Base-by-base conservation (phyloP, 2,888 invertebrate genomes). In the Hydriomena furcata region DNA sequence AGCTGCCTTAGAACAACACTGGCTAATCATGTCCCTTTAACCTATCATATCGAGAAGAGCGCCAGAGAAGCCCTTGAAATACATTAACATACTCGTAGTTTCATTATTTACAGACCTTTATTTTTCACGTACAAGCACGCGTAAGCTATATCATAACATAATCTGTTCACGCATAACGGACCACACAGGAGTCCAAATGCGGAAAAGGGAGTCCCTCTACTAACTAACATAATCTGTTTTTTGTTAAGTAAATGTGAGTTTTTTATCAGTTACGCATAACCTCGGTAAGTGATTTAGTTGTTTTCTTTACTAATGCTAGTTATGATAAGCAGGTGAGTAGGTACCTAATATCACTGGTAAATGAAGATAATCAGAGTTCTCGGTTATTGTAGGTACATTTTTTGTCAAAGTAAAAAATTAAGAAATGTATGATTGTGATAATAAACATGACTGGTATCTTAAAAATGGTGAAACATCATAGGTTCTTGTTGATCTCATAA, bases 251-350 rank as follows among this genome's bases (percentile, higher is more conserved):
- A 35, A 38, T 38, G 7, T 31, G 28, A 34, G 35, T 43, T 55
- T 49, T 49, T 63, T 63, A 68, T 66, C 65, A 61, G 7, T 52
- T 57, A 52, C 51, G 34, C 40, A 49, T 47, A 35, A 38, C 49
- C 52, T 58, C 42, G 40, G 40, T 63, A 61, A 66, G 62, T 44
- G 58, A 65, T 65, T 66, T 57, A 62, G 61, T 63, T 62, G 55
- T 58, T 53, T 58, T 38, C 47, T 53, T 58, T 45, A 36, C 52
- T 61, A 43, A 17, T 35, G 40, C 28, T 3, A 17, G 17, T 17
- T 17, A 17, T 43, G 34, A 27, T 40, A 4, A 34, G 17, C 10
- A 25, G 35, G 27, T 44, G 23, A 30, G 43, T 3, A 36, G 17
- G 27, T 31, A 23, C 13, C 1, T 35, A 7, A 2, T 35, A 36